Base-by-base conservation (phyloP, 1,140 invertebrate species). In the Aplysia californica region DNA sequence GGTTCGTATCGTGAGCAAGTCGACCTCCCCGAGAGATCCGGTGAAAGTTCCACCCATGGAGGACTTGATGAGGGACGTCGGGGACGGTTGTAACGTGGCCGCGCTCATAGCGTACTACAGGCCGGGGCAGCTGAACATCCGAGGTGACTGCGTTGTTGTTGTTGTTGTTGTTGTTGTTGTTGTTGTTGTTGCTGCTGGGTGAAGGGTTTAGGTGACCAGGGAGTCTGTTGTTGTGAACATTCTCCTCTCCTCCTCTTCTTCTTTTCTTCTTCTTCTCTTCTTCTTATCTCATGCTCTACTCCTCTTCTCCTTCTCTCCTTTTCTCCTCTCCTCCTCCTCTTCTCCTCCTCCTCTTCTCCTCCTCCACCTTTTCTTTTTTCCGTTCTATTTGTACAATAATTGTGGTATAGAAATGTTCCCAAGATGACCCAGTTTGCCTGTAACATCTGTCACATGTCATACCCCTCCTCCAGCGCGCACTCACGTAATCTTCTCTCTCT, bases 41-140 rank as follows among this genome's bases (percentile, higher is more conserved):
- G 74, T 87, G 55, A 76, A 29, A 29, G 76, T 88, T 50, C 90
- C 91, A 2, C 86, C 89, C 59, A 90, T 93, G 78, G 91, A 92
- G 61, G 92, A 94, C 79, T 84, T 94, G 35, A 83, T 90, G 44
- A 91, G 93, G 83, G 95, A 97, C 84, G 90, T 98, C 44, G 96
- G 95, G 90, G 97, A 98, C 89, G 97, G 97, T 69, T 95, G 96
- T 55, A 95, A 94, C 64, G 90, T 99, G 73, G 95, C 96, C 65
- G 94, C 95, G 21, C 92, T 99, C 21, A 92, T 98, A 70, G 94
- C 96, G 38, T 98, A 96, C 90, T 99, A 99, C 91, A 97, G 96
- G 88, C 96, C 97, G 3, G 93, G 95, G 77, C 94, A 95, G 82
- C 89, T 99, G 77, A 93, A 94, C 59, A 94, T 96, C 91, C 92